Evolutionary conservation across 2,888 invertebrate species (phyloP), one percentile per base, ranked within the genome.

Genomic region (Cataglyphis altisquamis): DNA sequence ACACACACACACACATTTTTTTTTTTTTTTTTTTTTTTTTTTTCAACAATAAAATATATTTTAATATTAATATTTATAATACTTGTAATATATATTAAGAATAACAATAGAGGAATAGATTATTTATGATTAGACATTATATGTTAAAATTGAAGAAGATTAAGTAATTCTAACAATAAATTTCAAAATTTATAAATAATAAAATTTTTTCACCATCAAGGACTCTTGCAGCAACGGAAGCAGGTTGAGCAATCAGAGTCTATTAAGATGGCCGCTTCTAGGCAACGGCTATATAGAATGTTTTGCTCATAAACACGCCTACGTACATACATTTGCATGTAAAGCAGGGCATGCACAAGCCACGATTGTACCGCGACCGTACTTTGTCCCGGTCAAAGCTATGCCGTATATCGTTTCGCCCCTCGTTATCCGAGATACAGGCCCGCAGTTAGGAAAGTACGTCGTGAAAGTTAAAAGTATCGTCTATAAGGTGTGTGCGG

Each of bases 391-490:
- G 63, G n/a, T 41, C 67, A 10, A 74, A 60, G 74, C 74, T 48
- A 55, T 68, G 70, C 29, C 82, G 57, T 77, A 75, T 74, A 52
- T 70, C 64, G 78, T 60, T 68, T 74, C 62, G 74, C 45, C 60
- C 57, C 66, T 86, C 64, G 81, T 86, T 86, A 84, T 41, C 77
- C 75, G 15, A 55, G 64, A 52, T 84, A 48, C 82, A 32, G 55
- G 60, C 72, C 77, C 45, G 18, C 45, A 84, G 80, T 82, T 82
- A 68, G 64, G 48, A 72, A 64, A 81, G 77, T 68, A 72, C 62
- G 72, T 75, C 66, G 60, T 62, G 36, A 63, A 81, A 86, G 84
- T 85, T 85, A 81, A 77, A 84, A 85, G 85, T 72, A 82, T 45
- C 60, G 57, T 52, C 68, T 60, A 70, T 45, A 25, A 66, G 72